Conservation (phyloP, 2,797 vertebrate species). For the Enteromius afrohamiltoni region DNA sequence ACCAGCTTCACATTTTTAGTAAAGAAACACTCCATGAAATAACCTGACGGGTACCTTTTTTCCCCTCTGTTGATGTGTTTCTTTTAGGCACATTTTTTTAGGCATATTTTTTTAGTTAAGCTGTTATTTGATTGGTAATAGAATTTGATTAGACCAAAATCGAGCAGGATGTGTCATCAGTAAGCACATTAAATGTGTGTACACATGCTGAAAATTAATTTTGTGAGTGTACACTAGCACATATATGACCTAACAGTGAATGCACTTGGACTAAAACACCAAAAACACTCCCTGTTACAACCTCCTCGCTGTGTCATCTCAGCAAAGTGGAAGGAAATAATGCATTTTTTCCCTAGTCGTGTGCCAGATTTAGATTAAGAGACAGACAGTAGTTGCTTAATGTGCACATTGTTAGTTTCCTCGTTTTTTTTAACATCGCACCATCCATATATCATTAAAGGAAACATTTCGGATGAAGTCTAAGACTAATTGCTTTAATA, state of each 20-base stretch:
- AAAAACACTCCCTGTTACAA: conserved; percentile 30
- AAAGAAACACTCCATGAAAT: background rate
- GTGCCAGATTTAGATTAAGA: conserved; percentile 58
- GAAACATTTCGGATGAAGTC: conserved; percentile 12
- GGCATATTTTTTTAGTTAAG: background rate
- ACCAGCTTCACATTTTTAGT: background rate
- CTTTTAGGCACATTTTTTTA: background rate
- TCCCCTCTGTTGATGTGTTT: background rate
- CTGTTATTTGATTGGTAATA: background rate
- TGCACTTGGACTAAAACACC: conserved; percentile 11
- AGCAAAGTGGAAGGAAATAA: conserved; percentile 68
- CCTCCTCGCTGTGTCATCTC: conserved; percentile 62
- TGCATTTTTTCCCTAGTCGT: conserved; percentile 56
- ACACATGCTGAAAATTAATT: conserved; percentile 8
- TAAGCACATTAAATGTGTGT: conserved; percentile 9
- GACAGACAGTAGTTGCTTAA: conserved; percentile 45
- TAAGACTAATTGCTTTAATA: conserved; percentile 29
- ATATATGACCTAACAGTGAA: conserved; percentile 70
- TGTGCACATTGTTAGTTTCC: conserved; percentile 21
- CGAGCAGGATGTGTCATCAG: background rate
- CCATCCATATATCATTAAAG: background rate
- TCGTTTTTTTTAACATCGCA: conserved; percentile 13
- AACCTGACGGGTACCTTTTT: background rate
- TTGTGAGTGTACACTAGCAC: conserved; percentile 12
- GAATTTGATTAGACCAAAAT: background rate